Base-by-base conservation (phyloP, 2,888 invertebrate species). In the Euplagia quadripunctaria region DNA sequence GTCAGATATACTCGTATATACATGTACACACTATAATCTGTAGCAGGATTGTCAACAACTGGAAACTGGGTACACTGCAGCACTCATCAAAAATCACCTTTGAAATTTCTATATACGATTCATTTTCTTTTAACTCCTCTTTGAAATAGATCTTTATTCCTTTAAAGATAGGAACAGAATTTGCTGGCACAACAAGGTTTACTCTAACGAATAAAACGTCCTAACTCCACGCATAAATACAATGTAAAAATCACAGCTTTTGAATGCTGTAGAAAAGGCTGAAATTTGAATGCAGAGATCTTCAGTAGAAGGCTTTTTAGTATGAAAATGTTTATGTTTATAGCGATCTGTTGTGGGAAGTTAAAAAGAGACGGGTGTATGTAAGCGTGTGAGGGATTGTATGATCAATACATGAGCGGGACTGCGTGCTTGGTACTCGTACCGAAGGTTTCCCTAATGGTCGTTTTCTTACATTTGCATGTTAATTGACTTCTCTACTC, bases 381-480 rank as follows among this genome's bases (percentile, higher is more conserved):
- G 95, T 94, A 93, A 92, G 91, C 94, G 93, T 95, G 93, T 94
- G 94, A 89, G 93, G 92, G 90, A 90, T 89, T 88, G 91, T 89
- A 91, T 95, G 95, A 96, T 96, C 95, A 91, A 96, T 96, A 95
- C 94, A 87, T 73, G 85, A 82, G 87, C 86, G 88, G 85, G 85
- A 86, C 86, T 87, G 86, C 86, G 88, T 85, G 85, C 91, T 71
- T 87, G 88, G 83, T 87, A 88, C 87, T 89, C 88, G 86, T 80
- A 77, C 82, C 81, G 87, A 87, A 89, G 89, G 86, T 86, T 85
- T 82, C 85, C 87, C 87, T 94, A 94, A 94, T 95, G 90, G 93
- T 93, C 94, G 94, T 96, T 95, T 96, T 96, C 95, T 96, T 95
- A 94, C 92, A 96, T 96, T 95, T 95, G 94, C 95, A 96, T 96